Conservation (phyloP, 2,888 invertebrate genomes). For the Psylliodes chrysocephalus region DNA sequence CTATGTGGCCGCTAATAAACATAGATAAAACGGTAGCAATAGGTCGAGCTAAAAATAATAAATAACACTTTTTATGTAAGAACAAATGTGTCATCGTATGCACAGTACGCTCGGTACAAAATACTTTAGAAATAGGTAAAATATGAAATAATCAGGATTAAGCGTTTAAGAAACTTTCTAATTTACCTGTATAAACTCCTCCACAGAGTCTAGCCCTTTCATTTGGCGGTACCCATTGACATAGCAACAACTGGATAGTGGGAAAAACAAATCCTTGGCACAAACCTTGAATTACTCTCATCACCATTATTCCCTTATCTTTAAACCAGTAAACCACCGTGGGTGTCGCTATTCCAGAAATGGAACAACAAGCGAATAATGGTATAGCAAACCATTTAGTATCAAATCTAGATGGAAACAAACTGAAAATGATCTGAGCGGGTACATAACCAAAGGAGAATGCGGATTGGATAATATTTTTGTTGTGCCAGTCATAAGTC, state of each 20-base stretch:
- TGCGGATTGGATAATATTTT: conserved; percentile 73
- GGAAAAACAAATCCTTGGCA: conserved; percentile 80
- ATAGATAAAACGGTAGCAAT: conserved; percentile 83
- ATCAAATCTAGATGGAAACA: conserved; percentile 78
- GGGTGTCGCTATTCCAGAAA: conserved; percentile 76
- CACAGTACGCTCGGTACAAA: no score
- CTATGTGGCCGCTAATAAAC: conserved; percentile 76
- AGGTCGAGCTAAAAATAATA: conserved; percentile 60
- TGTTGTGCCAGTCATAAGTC: conserved; percentile 66
- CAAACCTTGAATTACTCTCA: conserved; percentile 79
- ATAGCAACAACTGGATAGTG: conserved; percentile 75
- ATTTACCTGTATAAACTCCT: conserved; percentile 70
- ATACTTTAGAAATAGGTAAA: no score
- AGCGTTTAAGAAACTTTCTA: no score
- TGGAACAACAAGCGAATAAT: conserved; percentile 70
- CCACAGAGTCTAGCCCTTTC: conserved; percentile 78
- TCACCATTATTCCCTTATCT: conserved; percentile 71
- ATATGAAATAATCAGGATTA: no score
- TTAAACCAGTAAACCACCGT: conserved; percentile 73
- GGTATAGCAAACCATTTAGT: conserved; percentile 75
- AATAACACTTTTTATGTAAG: no score
- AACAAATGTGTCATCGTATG: no score
- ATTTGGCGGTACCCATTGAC: conserved; percentile 79
- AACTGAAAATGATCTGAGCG: conserved; percentile 77
- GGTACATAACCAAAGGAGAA: conserved; percentile 85